These are phyloP conservation scores for Synchiropus splendidus DNA, from an alignment of 2,113 vertebrate species.

Conservation along the genomic window DNA sequence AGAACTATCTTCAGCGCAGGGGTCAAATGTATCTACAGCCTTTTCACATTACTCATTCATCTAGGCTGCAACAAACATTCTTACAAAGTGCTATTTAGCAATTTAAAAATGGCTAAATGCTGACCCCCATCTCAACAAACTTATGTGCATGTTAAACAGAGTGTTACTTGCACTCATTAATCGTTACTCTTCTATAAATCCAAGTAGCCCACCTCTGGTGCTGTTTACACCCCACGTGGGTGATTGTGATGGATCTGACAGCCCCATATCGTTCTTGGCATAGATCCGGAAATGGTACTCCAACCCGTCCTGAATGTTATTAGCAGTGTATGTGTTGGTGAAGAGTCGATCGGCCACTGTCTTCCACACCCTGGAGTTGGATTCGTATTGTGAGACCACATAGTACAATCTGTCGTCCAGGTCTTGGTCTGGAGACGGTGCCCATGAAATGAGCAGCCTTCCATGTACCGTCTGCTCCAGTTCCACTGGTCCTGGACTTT, in stretches of 20 bases:
- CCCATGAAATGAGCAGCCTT: constrained; percentile 73
- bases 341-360: constrained; percentile 66
- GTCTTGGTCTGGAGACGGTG: constrained; percentile 71
- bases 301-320: constrained; percentile 61
- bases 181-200: background rate
- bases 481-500: constrained; percentile 67
- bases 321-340: constrained; percentile 71
- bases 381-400: constrained; percentile 66
- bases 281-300: constrained; percentile 76
- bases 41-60: too few species aligned
- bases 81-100: too few species aligned
- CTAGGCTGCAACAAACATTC: background rate
- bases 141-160: too few species aligned
- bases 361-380: constrained; percentile 60
- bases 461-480: constrained; percentile 70
- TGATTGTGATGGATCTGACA: constrained; percentile 71
- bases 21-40: too few species aligned
- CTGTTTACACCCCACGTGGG: constrained; percentile 65
- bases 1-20: too few species aligned
- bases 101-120: too few species aligned
- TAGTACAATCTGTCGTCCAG: constrained; percentile 67
- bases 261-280: constrained; percentile 75
- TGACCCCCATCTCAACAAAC: too few species aligned
- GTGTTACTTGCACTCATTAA: background rate
- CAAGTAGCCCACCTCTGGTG: constrained; percentile 46